Percentiles rank a stretch among this genome's conserved stretches.
Conservation (phyloP, 2,888 invertebrate species). For the Apamea epomidion region DNA sequence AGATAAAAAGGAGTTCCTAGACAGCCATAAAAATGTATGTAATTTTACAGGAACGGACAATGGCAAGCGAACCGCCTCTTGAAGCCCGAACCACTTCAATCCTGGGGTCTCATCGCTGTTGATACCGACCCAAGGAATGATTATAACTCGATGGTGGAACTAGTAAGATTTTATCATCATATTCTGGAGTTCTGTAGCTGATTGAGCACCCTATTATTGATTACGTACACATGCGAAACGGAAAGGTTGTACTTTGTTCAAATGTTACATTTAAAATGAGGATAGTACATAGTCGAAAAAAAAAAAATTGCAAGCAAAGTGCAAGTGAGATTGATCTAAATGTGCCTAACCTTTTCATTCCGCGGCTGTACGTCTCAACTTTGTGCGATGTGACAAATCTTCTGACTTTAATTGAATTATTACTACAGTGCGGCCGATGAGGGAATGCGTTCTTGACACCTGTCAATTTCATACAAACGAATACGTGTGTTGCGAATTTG, state of each 20-base stretch:
- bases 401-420: background rate
- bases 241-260: background rate
- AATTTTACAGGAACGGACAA: conserved; percentile 75
- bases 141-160: conserved; percentile 67
- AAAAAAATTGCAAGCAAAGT: background rate
- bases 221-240: background rate
- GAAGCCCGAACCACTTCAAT: conserved; percentile 75
- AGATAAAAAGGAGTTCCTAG: background rate
- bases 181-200: background rate
- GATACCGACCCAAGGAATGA: conserved; percentile 73
- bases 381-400: background rate
- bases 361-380: background rate
- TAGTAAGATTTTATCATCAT: conserved; percentile 36
- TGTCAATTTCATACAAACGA: background rate
- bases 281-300: background rate
- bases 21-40: background rate
- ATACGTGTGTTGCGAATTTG: background rate
- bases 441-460: too few relatives aligned
- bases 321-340: background rate
- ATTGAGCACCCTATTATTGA: background rate
- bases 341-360: background rate
- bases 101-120: conserved; percentile 82
- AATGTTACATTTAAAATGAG: background rate
- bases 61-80: conserved; percentile 87
- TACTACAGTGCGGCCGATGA: background rate